Percentiles rank a stretch among this genome's conserved stretches.
phyloP scores from a whole-genome alignment of 2,888 invertebrate genomes.

The Acleris emargana region DNA sequence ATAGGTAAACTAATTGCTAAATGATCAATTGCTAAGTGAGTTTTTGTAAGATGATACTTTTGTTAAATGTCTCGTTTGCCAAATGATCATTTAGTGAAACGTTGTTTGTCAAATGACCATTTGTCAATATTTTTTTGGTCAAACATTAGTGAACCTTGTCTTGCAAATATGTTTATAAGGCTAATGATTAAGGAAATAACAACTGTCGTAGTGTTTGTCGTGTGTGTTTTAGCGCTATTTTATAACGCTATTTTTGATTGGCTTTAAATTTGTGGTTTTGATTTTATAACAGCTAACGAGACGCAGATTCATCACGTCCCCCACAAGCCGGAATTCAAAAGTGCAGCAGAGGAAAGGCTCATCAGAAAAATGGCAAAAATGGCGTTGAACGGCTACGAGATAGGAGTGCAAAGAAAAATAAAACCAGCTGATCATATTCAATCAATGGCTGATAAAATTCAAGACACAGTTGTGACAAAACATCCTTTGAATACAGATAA shows the following conservation, averaged over 20 bases:
- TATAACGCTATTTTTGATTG: slow-evolving; percentile 29
- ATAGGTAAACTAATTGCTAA: too few relatives aligned
- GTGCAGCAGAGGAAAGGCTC: slow-evolving; percentile 78
- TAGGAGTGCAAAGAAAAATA: slow-evolving; percentile 80
- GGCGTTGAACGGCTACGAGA: slow-evolving; percentile 80
- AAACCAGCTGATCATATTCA: slow-evolving; percentile 81
- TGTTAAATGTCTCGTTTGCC: too few relatives aligned
- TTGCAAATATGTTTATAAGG: slow-evolving; percentile 6
- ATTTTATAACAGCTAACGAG: slow-evolving; percentile 78
- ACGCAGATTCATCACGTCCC: slow-evolving; percentile 55
- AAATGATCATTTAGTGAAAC: too few relatives aligned
- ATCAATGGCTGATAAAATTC: slow-evolving; percentile 80
- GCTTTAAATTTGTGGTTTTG: slow-evolving; percentile 55
- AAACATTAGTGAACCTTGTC: too few relatives aligned
- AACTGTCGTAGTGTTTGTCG: slow-evolving; percentile 43
- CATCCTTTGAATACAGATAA: slow-evolving; percentile 75
- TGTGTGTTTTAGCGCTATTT: slow-evolving; percentile 46
- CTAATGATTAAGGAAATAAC: slow-evolving; percentile 22
- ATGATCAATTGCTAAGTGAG: too few relatives aligned
- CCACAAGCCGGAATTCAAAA: slow-evolving; percentile 73
- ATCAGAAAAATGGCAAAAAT: slow-evolving; percentile 81
- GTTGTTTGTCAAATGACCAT: too few relatives aligned
- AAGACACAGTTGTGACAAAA: slow-evolving; percentile 80
- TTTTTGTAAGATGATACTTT: too few relatives aligned
- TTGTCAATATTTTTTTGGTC: too few relatives aligned